These are phyloP conservation scores for Gymnogyps californianus DNA, from an alignment of 2,113 vertebrate genomes.

Conservation along the genomic window DNA sequence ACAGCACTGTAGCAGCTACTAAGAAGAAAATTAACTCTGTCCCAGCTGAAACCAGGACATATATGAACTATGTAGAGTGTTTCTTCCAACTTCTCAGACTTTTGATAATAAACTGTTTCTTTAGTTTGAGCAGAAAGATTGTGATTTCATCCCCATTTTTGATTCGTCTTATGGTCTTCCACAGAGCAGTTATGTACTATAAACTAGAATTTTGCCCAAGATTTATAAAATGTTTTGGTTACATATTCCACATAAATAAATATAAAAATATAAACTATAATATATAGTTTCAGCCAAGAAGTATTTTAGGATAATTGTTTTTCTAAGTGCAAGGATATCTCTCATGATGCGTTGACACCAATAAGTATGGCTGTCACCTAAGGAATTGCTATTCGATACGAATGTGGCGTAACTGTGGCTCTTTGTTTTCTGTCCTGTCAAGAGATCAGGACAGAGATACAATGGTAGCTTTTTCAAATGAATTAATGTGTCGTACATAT, in stretches of 20 bases:
- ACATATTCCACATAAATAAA: background rate
- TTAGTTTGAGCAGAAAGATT: background rate
- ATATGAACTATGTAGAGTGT: background rate
- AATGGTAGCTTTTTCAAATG: background rate
- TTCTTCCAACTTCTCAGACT: background rate
- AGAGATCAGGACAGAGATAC: background rate
- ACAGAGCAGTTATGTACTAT: background rate
- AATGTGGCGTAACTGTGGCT: background rate
- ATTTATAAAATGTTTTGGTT: background rate
- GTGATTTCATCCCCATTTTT: background rate
- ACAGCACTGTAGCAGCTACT: too few relatives aligned
- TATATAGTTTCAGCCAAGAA: background rate
- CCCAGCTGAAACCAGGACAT: too few relatives aligned
- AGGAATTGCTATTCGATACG: fast-evolving
- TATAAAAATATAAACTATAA: background rate
- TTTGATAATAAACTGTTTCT: background rate
- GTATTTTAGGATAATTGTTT: background rate
- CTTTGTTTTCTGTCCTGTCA: background rate
- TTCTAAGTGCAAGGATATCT: background rate
- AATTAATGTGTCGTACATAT: background rate
- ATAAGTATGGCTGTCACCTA: background rate
- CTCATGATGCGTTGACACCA: background rate
- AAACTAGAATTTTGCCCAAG: background rate
- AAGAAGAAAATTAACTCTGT: too few relatives aligned
- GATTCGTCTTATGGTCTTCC: background rate